Base-by-base conservation (phyloP, 2,888 invertebrate genomes). In the Scaptomyza flava region DNA sequence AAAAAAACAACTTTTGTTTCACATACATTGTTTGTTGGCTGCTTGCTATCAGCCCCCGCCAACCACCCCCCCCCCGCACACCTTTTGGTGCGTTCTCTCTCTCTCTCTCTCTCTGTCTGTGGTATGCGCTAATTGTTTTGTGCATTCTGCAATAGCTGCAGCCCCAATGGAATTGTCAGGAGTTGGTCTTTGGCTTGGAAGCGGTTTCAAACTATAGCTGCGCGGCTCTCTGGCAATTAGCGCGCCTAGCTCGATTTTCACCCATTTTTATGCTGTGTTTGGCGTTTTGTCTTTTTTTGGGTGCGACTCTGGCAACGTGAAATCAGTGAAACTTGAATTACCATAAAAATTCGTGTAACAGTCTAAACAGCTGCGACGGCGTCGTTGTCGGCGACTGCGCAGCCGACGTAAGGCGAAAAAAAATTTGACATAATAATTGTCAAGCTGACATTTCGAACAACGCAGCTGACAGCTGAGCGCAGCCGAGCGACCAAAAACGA, bases 361-460 rank as follows among this genome's bases (percentile, higher is more conserved):
- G 83, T 83, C 83, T 27, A 27, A 85, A 85, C 87, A 85, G 87
- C 81, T 84, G 85, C 63, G 51, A 23, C 43, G 65, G 41, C 53
- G 58, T 66, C 56, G 33, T 23, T 23, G 23, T 2, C 23, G 23
- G 48, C 73, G 79, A 65, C 83, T 76, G 80, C 78, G 72, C 79
- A 62, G 76, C 54, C 76, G 80, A 71, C 80, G 81, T 68, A 73
- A 79, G 78, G 81, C 53, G 72, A 63, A 68, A n/a, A 63, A 31
- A 63, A 34, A 62, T 88, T 89, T 89, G 89, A 90, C 82, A 86
- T 87, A 83, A 87, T 89, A 89, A 90, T 89, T 89, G 87, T 89
- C 89, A 89, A 88, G 86, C 88, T 89, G 89, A 90, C 89, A 89
- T 90, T 90, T 90, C 64, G 73, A 88, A 89, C 88, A 84, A 75